A percentile compares a stretch with the other conserved stretches of the same genome.
Evolutionary conservation across 2,797 vertebrate genomes (phyloP).

Genomic region (Babyrousa celebensis): DNA sequence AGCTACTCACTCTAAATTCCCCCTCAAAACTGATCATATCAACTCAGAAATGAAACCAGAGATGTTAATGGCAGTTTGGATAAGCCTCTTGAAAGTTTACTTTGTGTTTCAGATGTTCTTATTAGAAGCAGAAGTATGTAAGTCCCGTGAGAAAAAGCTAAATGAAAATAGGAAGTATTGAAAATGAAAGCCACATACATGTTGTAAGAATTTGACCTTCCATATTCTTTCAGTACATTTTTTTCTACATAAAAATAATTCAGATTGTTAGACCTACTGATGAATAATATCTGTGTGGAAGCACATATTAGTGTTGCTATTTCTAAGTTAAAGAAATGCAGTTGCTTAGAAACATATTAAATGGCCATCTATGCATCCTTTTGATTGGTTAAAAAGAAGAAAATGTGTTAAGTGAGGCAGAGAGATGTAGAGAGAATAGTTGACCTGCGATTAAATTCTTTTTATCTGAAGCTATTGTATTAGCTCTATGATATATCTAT

Average conservation of each 20-base stretch:
- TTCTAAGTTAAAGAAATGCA: constrained; percentile 59
- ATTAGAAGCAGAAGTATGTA: constrained; percentile 82
- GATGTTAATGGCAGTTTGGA: not conserved
- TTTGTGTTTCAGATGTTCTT: constrained; percentile 69
- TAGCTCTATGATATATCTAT: not conserved
- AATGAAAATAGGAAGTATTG: constrained; percentile 85
- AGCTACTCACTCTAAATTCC: not conserved
- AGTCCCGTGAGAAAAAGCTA: constrained; percentile 82
- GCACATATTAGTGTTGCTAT: not conserved
- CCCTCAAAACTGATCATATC: not conserved
- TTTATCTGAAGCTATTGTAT: constrained; percentile 30
- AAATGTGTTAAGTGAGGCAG: not conserved
- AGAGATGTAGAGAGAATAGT: not conserved
- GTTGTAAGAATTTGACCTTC: constrained; percentile 76
- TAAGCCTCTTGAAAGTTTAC: constrained; percentile 50
- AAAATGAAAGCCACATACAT: constrained; percentile 80
- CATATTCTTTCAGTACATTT: constrained; percentile 46
- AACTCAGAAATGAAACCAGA: constrained; percentile 66
- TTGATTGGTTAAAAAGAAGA: constrained; percentile 29
- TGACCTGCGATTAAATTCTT: constrained; percentile 8
- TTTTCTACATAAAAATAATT: constrained; percentile 35
- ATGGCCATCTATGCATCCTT: not conserved
- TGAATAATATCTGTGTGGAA: not conserved
- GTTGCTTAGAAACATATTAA: constrained; percentile 39
- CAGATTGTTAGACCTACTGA: not conserved